A percentile compares a stretch with the other conserved stretches of the same genome.
Conservation (phyloP, 2,888 invertebrate genomes). For the Melinaea menophilus region DNA sequence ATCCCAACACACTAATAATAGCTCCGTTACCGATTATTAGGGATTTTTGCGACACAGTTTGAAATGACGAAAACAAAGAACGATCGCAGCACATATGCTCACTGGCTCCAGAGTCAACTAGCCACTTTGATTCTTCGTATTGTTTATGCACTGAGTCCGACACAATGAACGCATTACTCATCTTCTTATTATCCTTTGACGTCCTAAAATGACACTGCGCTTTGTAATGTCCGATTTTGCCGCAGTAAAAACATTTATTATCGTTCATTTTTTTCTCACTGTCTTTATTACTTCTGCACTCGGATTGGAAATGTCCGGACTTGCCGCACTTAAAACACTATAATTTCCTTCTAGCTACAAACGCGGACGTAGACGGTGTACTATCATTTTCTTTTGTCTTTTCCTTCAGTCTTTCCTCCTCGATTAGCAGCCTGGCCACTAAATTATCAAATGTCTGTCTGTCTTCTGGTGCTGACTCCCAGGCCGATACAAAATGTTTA, state of each 20-base stretch:
- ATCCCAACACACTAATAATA: slow-evolving; percentile 26
- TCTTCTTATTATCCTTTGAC: slow-evolving; percentile 6
- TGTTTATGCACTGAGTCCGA: neutral
- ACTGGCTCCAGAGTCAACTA: slow-evolving; percentile 35
- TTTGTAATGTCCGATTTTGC: slow-evolving; percentile 11
- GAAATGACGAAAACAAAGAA: slow-evolving; percentile 26
- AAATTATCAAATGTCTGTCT: slow-evolving; percentile 26
- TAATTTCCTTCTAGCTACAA: neutral
- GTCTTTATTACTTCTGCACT: slow-evolving; percentile 14
- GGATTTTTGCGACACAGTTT: slow-evolving; percentile 8
- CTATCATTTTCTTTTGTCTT: slow-evolving; percentile 3
- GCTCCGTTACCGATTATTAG: slow-evolving; percentile 31
- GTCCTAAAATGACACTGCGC: slow-evolving; percentile 11
- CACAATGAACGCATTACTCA: slow-evolving; percentile 19
- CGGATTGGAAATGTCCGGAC: slow-evolving; percentile 13
- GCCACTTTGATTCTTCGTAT: slow-evolving; percentile 26
- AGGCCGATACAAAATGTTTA: slow-evolving; percentile 44
- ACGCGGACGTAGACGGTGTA: neutral
- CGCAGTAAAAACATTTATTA: slow-evolving; percentile 17
- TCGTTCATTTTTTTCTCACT: slow-evolving; percentile 10
- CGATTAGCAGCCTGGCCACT: neutral
- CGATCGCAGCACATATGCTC: slow-evolving; percentile 34
- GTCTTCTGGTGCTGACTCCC: slow-evolving; percentile 34
- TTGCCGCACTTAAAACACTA: slow-evolving; percentile 21
- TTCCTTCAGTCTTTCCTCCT: slow-evolving; percentile 1